phyloP scores from a whole-genome alignment of 2,113 vertebrate species.

The Phrynocephalus versicolor region DNA sequence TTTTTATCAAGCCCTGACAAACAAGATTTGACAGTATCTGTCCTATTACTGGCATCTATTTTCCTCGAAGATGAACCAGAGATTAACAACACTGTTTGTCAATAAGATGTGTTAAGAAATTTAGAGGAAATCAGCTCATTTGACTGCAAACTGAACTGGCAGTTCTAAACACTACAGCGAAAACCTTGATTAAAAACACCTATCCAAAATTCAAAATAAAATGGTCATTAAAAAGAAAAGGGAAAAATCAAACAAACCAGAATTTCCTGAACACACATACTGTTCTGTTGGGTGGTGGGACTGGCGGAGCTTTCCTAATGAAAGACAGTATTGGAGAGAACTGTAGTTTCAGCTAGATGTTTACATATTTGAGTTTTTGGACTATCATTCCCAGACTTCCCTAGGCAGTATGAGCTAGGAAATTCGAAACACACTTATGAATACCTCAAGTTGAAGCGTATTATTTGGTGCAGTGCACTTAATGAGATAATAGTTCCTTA shows the following conservation, averaged over 20 bases:
- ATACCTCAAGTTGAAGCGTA: no score
- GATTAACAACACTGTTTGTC: background rate
- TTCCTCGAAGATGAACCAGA: background rate
- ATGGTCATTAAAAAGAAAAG: background rate
- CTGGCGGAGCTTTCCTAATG: background rate
- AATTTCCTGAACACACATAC: background rate
- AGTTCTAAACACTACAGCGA: background rate
- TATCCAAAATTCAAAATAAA: background rate
- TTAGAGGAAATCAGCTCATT: background rate
- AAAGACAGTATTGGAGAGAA: background rate
- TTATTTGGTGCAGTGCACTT: no score
- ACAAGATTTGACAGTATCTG: background rate
- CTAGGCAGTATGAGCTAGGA: no score
- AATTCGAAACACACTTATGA: no score
- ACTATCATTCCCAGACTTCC: no score
- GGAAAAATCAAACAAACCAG: background rate
- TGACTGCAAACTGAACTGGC: background rate
- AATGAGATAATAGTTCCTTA: no score
- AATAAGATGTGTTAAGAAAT: constrained; percentile 1
- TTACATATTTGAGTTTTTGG: no score
- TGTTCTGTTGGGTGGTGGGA: background rate
- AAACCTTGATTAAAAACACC: background rate
- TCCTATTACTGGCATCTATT: background rate
- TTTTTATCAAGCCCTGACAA: background rate
- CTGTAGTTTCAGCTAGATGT: no score